Percentiles rank a stretch among this genome's conserved stretches.
Conservation (phyloP, 2,888 invertebrate genomes). For the Drosophila mettleri region DNA sequence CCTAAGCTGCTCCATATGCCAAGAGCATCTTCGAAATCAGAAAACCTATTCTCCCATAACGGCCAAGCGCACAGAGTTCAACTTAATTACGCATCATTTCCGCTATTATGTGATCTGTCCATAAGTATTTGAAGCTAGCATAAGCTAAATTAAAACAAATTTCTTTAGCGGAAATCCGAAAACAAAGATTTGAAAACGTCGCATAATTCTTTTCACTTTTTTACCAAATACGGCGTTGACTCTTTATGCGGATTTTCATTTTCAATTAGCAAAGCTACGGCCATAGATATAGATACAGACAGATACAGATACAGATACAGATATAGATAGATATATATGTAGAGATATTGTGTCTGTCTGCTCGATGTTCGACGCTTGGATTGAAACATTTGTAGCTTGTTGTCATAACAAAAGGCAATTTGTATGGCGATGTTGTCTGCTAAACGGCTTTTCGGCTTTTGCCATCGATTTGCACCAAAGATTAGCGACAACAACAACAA, state of each 20-base stretch:
- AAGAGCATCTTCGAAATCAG: background rate
- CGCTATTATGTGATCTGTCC: constrained; percentile 32
- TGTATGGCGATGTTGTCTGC: constrained; percentile 50
- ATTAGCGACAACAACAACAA: constrained; percentile 50
- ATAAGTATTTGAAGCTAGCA: constrained; percentile 8
- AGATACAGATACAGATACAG: constrained; percentile 29
- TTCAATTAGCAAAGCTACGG: constrained; percentile 59
- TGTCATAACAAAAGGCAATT: constrained; percentile 73
- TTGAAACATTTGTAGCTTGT: constrained; percentile 52
- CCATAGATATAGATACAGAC: constrained; percentile 32
- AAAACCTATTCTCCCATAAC: constrained; percentile 64
- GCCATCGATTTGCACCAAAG: constrained; percentile 64
- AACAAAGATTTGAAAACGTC: constrained; percentile 50
- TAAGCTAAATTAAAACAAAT: constrained; percentile 47
- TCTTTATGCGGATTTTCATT: constrained; percentile 58
- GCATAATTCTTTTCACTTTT: constrained; percentile 77
- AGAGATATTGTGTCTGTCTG: constrained; percentile 27
- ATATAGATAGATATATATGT: constrained; percentile 34
- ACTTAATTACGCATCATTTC: constrained; percentile 68
- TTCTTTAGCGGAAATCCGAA: constrained; percentile 76
- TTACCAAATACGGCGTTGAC: constrained; percentile 69
- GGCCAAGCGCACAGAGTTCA: constrained; percentile 36
- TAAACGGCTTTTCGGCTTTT: constrained; percentile 65
- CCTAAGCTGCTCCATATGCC: background rate
- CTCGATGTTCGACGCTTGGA: constrained; percentile 44